A percentile compares a stretch with the other conserved stretches of the same genome.
phyloP scores from a whole-genome alignment of 2,888 invertebrate species.

The Ethmia dodecea region DNA sequence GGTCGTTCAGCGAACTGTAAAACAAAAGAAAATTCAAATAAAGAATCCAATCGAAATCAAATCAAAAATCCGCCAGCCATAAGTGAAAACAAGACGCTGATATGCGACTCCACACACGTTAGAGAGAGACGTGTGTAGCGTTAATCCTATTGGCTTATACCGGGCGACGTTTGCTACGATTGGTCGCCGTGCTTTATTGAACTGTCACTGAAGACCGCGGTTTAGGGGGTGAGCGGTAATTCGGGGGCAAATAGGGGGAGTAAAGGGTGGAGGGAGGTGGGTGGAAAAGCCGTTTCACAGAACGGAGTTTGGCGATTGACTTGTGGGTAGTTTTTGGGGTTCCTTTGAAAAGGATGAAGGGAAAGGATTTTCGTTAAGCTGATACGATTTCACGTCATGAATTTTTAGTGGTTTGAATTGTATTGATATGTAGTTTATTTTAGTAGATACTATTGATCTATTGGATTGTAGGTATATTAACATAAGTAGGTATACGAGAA shows the following conservation, averaged over 20 bases:
- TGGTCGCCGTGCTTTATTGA: conserved; percentile 75
- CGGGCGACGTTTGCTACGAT: conserved; percentile 74
- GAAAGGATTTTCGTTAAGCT: conserved; percentile 20
- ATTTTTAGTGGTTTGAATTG: too few relatives aligned
- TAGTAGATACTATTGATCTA: too few relatives aligned
- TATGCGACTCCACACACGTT: conserved; percentile 20
- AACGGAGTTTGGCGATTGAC: conserved; percentile 75
- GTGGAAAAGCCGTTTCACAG: conserved; percentile 51
- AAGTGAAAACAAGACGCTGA: conserved; percentile 42
- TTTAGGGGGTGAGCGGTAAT: conserved; percentile 71
- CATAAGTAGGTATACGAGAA: too few relatives aligned
- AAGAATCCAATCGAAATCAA: conserved; percentile 71
- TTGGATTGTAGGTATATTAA: too few relatives aligned
- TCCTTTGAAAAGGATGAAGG: conserved; percentile 39
- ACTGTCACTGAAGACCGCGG: conserved; percentile 75
- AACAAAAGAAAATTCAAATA: conserved; percentile 68
- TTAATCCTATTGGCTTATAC: conserved; percentile 78
- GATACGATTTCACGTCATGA: conserved; percentile 13
- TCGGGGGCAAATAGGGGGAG: conserved; percentile 58
- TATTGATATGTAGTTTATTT: too few relatives aligned
- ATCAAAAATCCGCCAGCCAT: conserved; percentile 69
- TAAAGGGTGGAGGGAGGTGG: conserved; percentile 35
- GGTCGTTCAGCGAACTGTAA: conserved; percentile 48
- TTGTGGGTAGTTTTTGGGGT: conserved; percentile 74
- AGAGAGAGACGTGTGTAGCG: conserved; percentile 49